Evolutionary conservation across 2,797 vertebrate genomes (phyloP), one percentile per base, ranked within the genome.

Genomic region (Lithobates sylvaticus): DNA sequence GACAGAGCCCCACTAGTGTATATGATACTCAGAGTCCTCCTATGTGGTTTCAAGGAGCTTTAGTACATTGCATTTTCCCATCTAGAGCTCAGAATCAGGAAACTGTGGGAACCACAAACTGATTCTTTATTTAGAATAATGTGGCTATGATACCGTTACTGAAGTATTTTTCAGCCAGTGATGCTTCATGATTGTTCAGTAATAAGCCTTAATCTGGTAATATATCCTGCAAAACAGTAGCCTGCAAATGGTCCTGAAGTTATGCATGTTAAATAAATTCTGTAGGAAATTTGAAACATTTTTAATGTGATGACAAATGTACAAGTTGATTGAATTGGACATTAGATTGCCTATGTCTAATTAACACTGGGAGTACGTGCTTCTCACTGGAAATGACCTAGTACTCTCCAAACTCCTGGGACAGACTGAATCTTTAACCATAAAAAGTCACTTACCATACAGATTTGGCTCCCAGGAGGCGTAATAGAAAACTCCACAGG

Each of bases 271-370:
- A 61, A 54, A 13, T 54, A 54, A 61, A 18, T 23, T 61, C 54
- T 23, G 21, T 61, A 9, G 0, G 32, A 73, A 44, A 34, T 27
- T 18, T 73, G 12, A 34, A 73, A 36, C 21, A 10, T 29, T 27
- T 47, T 74, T 50, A 73, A 47, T 61, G 34, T 44, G 68, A 5
- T 79, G 77, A 80, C 23, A 81, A 82, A 82, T 82, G 54, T 74
- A 39, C 16, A 73, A 23, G 16, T 27, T 72, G 27, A 72, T 26
- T 58, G 10, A 50, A 73, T 42, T 34, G 9, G 71, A 39, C 69
- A 64, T 61, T 9, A 61, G 2, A 34, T 73, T 65, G 13, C 70
- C 26, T 8, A 64, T 82, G 47, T 65, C 39, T 73, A 26, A 23
- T 16, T 74, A 44, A 74, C 15, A 39, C n/a, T 44, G 61, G 34